Base-by-base conservation (phyloP, 2,113 vertebrate species). In the Pimephales promelas region DNA sequence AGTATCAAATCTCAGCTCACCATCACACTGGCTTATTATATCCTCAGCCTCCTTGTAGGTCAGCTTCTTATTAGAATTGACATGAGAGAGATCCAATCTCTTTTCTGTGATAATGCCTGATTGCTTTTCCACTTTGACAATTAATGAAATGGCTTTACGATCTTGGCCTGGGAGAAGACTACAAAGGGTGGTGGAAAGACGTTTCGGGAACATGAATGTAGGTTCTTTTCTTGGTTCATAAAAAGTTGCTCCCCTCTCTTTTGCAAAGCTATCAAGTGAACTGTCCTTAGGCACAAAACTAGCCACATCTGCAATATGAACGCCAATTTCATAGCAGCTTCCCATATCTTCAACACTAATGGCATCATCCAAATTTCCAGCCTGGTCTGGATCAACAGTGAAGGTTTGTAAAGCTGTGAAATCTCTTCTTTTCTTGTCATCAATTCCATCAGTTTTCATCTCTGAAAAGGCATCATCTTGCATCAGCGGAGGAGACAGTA, bases 271-370 rank as follows among this genome's bases (percentile, higher is more conserved):
- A 54, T 97, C 97, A 76, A 96, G 83, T 3, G 83, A 40, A 31
- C 93, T 84, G 22, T 86, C 94, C 89, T 89, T 92, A 71, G 84
- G 86, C 84, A 98, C 79, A 49, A 92, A 56, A 34, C 92, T 93
- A 28, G 96, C 95, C 80, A 97, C 93, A 6, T 97, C 97, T 3
- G 96, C 84, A 24, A 97, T 96, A 89, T 98, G 97, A 89, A 98
- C 87, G 14, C 95, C 96, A 74, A 98, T 88, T 90, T 97, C 94
- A 10, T 94, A 98, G 16, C 52, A 31, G 5, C 16, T 20, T 22
- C 91, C 95, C 34, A 92, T 87, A 68, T 97, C 94, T 77, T 89
- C 87, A 24, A 97, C 84, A 1, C 95, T 97, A 82, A 98, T 89
- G 45, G 97, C 97, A 0, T 98, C 97, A 0, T 98, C 96, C 70